Conservation (phyloP, 1,140 invertebrate genomes). For the Oncopodura yosiiana region DNA sequence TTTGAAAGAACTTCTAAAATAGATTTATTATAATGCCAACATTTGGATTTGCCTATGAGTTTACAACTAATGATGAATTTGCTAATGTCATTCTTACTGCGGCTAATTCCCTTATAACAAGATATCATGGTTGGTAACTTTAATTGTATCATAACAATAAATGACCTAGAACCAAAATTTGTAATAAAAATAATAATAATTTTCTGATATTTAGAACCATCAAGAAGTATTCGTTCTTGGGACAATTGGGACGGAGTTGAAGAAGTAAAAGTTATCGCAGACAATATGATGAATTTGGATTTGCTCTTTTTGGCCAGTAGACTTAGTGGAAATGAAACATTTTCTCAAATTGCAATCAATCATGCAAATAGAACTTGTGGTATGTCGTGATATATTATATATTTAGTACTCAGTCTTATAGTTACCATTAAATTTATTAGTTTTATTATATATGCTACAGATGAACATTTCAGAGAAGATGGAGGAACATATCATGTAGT, state of each 20-base stretch:
- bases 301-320: constrained; percentile 18
- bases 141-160: no score
- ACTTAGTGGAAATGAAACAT: constrained; percentile 15
- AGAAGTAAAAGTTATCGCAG: constrained; percentile 30
- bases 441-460: no score
- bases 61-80: neutral
- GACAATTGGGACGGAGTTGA: constrained; percentile 13
- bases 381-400: no score
- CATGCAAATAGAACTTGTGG: constrained; percentile 30
- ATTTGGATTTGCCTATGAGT: neutral
- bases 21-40: no score
- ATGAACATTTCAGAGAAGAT: constrained; percentile 23
- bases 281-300: constrained; percentile 35
- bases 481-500: constrained; percentile 23
- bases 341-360: constrained; percentile 15
- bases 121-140: neutral
- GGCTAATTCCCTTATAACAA: neutral
- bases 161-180: no score
- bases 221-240: constrained; percentile 25
- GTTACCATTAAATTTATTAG: no score
- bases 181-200: no score
- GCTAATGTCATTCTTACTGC: neutral
- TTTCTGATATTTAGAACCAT: constrained; percentile 13
- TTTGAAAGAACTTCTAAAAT: no score
- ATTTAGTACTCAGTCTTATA: no score